Evolutionary conservation across 1,140 invertebrate genomes (phyloP), one percentile per base, ranked within the genome.

Genomic region (Batillaria attramentaria): DNA sequence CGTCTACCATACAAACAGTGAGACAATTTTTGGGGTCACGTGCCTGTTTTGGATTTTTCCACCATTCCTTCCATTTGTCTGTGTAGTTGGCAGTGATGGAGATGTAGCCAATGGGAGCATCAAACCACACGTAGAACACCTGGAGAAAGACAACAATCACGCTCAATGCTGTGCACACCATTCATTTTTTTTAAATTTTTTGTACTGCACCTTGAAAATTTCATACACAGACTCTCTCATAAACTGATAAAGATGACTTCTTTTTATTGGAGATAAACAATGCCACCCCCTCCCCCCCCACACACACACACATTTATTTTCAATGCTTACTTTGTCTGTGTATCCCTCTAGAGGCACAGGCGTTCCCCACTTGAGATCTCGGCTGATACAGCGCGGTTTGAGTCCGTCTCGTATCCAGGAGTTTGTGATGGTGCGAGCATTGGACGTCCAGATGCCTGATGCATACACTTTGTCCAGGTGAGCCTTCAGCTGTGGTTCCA

Each of bases 111-210:
- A 99, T 96, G 0, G 97, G 97, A 39, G 99, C 99, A 92, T 99
- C 99, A 92, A 99, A 99, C 99, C 99, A 99, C 2, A 99, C 98
- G 90, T 99, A 99, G 91, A 99, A 99, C 18, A 99, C 95, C 94
- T 95, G 85, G 18, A 57, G 2, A 37, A 33, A 62, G 28, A 31
- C 20, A 42, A 65, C n/a, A 79, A 69, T 54, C 43, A 46, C 62
- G 39, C 62, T 13, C 28, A 66, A 4, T 35, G 13, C n/a, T 10
- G 6, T 35, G 13, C 16, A 31, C 62, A 35, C 62, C 4, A 31
- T 50, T 50, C n/a, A n/a, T 50, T 50, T 50, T 50, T 24, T 50
- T 50, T 24, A n/a, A n/a, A n/a, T n/a, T n/a, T n/a, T n/a, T n/a
- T n/a, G n/a, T n/a, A n/a, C n/a, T n/a, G n/a, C n/a, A n/a, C n/a